A percentile compares a stretch with the other conserved stretches of the same genome.
These are phyloP conservation scores for Sisor rabdophorus DNA, from an alignment of 2,113 vertebrate species.

Conservation along the genomic window DNA sequence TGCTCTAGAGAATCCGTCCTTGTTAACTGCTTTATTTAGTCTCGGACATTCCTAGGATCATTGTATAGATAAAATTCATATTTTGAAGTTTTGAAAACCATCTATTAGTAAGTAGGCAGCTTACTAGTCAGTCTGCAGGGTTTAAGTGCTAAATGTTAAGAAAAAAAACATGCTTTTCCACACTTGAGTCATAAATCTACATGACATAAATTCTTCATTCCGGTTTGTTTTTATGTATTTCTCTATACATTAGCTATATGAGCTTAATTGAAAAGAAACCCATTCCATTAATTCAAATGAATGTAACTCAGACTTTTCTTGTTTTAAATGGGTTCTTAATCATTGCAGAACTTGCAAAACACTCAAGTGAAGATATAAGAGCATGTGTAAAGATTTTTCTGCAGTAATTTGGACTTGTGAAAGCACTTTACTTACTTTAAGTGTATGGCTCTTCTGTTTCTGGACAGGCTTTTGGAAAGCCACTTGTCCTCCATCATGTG, in stretches of 20 bases:
- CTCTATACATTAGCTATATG: no score
- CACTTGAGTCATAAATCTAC: background rate
- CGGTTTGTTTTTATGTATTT: background rate
- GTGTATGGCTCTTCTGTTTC: constrained; percentile 49
- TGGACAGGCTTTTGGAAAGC: constrained; percentile 95
- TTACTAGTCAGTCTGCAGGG: background rate
- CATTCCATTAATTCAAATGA: constrained; percentile 1
- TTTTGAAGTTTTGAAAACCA: background rate
- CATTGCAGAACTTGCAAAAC: constrained; percentile 23
- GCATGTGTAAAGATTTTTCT: constrained; percentile 2
- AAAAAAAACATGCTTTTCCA: background rate
- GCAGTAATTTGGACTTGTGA: constrained; percentile 26
- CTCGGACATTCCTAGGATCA: background rate
- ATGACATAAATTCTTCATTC: background rate
- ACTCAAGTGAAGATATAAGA: constrained; percentile 12
- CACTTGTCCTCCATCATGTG: constrained; percentile 93
- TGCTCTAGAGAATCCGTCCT: background rate
- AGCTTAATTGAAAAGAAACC: no score
- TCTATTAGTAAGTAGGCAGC: background rate
- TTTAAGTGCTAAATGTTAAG: background rate
- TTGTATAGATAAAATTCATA: background rate
- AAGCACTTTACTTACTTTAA: background rate
- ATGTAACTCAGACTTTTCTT: constrained; percentile 4
- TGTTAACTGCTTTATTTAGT: background rate
- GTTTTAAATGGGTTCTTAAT: constrained; percentile 23